Evolutionary conservation across 2,888 invertebrate species (phyloP), one percentile per base, ranked within the genome.

Genomic region (Drosophila lacicola): DNA sequence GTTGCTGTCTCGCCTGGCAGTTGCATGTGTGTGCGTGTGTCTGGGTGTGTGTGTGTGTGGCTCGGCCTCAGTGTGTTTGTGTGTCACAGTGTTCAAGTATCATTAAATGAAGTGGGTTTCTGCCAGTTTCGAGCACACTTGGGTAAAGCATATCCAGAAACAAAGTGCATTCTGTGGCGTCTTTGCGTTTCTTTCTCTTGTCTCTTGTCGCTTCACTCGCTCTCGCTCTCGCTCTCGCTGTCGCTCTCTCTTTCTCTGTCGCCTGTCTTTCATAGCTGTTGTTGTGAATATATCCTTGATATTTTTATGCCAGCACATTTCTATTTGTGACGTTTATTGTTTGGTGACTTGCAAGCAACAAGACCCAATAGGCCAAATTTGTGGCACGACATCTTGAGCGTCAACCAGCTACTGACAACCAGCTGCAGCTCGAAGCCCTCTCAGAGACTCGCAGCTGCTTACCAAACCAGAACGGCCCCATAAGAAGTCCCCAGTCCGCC

Each of bases 21-120:
- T 37, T 64, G 60, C 64, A 57, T 63, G 21, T 63, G 17, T 46
- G 21, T 55, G 39, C 33, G 13, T 57, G 46, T 47, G 34, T 51
- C 37, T 63, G 29, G 34, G 45, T 56, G 53, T 67, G 69, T 73
- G 50, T 70, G 55, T 74, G 49, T 71, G 56, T 62, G 60, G 69
- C 61, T 56, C 71, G 70, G 78, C 67, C 74, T 82, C 79, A 89
- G 81, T 84, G 88, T 76, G 90, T 88, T 89, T 90, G 87, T 90
- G 84, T 86, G 86, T 89, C 90, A 86, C 85, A 85, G 82, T 87
- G 90, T 88, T 91, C 88, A 90, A 90, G 90, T 90, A 89, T 91
- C 91, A 91, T 90, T 91, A 91, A 91, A 90, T 90, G 90, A 91
- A 90, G 90, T 90, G 90, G 90, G 90, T 91, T 91, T 89, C 90